These are phyloP conservation scores for Catharus fuscescens DNA, from an alignment of 2,113 vertebrate genomes.

Conservation along the genomic window DNA sequence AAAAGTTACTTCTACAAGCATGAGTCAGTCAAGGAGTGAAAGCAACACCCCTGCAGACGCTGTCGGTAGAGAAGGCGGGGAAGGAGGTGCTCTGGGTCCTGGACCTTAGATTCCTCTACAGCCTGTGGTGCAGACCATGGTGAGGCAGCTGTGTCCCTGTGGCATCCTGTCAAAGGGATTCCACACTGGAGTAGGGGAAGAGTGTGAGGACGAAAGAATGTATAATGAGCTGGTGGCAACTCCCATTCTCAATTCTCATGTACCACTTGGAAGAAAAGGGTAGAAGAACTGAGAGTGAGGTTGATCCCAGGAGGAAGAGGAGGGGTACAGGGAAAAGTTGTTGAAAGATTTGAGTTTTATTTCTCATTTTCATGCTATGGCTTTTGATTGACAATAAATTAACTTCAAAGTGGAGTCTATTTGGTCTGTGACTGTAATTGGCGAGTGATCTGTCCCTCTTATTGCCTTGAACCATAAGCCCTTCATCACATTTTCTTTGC, in stretches of 20 bases:
- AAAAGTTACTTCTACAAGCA: background rate
- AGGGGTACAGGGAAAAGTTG: accelerated
- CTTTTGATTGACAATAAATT: background rate
- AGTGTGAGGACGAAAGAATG: background rate
- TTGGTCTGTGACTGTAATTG: background rate
- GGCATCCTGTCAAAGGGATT: background rate
- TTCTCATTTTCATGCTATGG: background rate
- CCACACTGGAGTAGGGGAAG: background rate
- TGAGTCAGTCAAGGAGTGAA: background rate
- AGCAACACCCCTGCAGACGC: background rate
- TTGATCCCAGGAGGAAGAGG: background rate
- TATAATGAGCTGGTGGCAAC: background rate
- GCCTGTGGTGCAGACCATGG: accelerated
- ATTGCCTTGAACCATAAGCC: accelerated
- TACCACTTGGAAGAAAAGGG: accelerated
- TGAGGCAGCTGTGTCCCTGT: background rate
- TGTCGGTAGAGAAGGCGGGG: background rate
- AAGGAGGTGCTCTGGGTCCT: accelerated
- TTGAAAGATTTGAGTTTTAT: background rate
- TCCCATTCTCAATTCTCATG: accelerated
- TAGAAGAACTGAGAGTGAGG: background rate
- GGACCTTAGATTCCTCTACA: background rate
- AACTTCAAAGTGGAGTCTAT: background rate
- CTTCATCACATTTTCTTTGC: background rate
- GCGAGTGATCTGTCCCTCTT: background rate